phyloP scores from a whole-genome alignment of 2,888 invertebrate genomes.

The Rhodophaea formosa region DNA sequence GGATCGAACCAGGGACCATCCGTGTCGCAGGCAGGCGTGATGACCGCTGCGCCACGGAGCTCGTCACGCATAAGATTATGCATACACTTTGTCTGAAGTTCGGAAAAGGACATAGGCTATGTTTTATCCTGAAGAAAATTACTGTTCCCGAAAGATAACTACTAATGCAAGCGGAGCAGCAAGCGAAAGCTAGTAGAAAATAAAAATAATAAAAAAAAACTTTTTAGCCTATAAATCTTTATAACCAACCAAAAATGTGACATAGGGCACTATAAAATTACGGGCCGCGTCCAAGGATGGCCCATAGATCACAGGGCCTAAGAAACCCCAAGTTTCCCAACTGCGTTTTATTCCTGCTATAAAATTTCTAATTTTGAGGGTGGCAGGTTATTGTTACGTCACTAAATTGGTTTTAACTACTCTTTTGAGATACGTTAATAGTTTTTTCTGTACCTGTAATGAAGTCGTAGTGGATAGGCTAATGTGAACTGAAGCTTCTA shows the following conservation, averaged over 20 bases:
- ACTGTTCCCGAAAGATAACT: too few relatives aligned
- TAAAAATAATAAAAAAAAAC: not conserved
- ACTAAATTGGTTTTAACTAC: conserved; percentile 11
- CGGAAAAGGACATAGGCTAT: too few relatives aligned
- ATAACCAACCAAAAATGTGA: conserved; percentile 9
- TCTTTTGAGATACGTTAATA: not conserved
- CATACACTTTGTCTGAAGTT: too few relatives aligned
- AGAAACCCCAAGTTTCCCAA: conserved; percentile 27
- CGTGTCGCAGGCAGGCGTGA: too few relatives aligned
- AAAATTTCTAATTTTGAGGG: conserved; percentile 52
- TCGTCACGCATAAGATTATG: too few relatives aligned
- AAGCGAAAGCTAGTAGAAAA: too few relatives aligned
- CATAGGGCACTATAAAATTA: conserved; percentile 21
- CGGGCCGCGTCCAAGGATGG: conserved; percentile 8
- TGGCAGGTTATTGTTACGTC: conserved; percentile 26
- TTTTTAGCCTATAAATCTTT: not conserved
- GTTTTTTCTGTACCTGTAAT: not conserved
- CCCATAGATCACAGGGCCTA: conserved; percentile 10
- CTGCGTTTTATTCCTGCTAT: conserved; percentile 42
- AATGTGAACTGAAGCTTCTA: conserved; percentile 10
- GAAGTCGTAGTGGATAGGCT: too few relatives aligned
- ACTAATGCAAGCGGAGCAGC: too few relatives aligned
- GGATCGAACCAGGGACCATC: too few relatives aligned
- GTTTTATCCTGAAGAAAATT: too few relatives aligned
- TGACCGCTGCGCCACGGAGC: too few relatives aligned